Evolutionary conservation across 2,888 invertebrate species (phyloP).

Genomic region (Volucella bombylans): DNA sequence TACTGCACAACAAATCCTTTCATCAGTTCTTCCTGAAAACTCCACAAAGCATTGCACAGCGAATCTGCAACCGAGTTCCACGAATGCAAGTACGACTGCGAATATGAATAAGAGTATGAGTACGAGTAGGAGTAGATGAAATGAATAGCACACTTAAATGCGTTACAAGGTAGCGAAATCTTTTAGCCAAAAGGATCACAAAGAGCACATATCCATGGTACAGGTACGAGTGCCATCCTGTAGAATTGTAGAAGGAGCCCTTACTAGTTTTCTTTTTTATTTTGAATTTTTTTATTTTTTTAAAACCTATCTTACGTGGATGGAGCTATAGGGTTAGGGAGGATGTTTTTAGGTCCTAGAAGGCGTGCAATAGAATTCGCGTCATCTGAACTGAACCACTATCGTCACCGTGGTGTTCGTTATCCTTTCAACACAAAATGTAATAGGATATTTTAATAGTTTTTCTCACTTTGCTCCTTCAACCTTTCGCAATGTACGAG

Average conservation of each 20-base stretch:
- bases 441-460: conserved; percentile 70
- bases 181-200: conserved; percentile 63
- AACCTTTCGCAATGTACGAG: conserved; percentile 16
- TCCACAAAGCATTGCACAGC: conserved; percentile 47
- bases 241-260: conserved; percentile 14
- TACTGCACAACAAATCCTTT: conserved; percentile 73
- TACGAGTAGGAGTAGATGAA: conserved; percentile 50
- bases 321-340: conserved; percentile 48
- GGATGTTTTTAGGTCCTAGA: neutral
- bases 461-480: conserved; percentile 35
- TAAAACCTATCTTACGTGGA: neutral
- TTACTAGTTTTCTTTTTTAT: conserved; percentile 2
- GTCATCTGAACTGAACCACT: conserved; percentile 63
- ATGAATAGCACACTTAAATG: conserved; percentile 72
- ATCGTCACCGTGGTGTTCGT: conserved; percentile 57
- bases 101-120: conserved; percentile 14
- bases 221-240: neutral
- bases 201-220: conserved; percentile 59
- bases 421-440: conserved; percentile 68
- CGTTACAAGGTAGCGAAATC: conserved; percentile 71
- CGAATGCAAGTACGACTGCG: conserved; percentile 12
- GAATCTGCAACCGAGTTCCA: conserved; percentile 15
- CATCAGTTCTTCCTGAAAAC: conserved; percentile 69
- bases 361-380: conserved; percentile 44
- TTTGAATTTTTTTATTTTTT: conserved; percentile 24